Evolutionary conservation across 2,888 invertebrate species (phyloP), one percentile per base, ranked within the genome.

Genomic region (Eristalis pertinax): DNA sequence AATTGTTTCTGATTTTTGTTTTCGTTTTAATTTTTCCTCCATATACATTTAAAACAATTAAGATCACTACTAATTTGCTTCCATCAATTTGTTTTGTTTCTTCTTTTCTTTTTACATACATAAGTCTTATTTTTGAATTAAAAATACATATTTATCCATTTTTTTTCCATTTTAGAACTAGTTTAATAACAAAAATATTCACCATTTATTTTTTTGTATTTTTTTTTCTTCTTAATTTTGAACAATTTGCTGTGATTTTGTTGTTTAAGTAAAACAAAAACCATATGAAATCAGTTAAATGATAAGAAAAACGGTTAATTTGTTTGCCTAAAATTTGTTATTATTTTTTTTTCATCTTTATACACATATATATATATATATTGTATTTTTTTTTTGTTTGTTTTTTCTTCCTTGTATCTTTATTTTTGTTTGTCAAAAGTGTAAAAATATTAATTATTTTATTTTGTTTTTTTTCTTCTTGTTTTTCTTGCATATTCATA

Each of bases 11-110:
- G 15, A 35, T 60, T 65, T 72, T 72, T 32, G n/a, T 78, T 69
- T 73, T 68, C 24, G 38, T 62, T 82, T 76, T 64, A 72, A 73
- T 70, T 73, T 69, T 74, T 82, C 76, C 64, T 82, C 64, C 75
- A 85, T 72, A 72, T 75, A 84, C 69, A 85, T 70, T 85, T 76
- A 68, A 85, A 76, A 80, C 75, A 86, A 78, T 70, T 77, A 82
- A 77, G 72, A 81, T 86, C 82, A 82, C 73, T 82, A 86, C 68
- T 86, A 77, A 77, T 77, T 82, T 60, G 41, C 65, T 82, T 73
- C 73, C 79, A 80, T 70, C 65, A 41, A 74, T 77, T 72, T 58
- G 63, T 67, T 11, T 79, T 68, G 63, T 62, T 68, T 68, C 29
- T 19, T 62, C 4, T 43, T 70, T 80, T 67, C 41, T 65, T 81